Evolutionary conservation across 2,797 vertebrate genomes (phyloP), one percentile per base, ranked within the genome.

Genomic region (Sebastes elongatus): DNA sequence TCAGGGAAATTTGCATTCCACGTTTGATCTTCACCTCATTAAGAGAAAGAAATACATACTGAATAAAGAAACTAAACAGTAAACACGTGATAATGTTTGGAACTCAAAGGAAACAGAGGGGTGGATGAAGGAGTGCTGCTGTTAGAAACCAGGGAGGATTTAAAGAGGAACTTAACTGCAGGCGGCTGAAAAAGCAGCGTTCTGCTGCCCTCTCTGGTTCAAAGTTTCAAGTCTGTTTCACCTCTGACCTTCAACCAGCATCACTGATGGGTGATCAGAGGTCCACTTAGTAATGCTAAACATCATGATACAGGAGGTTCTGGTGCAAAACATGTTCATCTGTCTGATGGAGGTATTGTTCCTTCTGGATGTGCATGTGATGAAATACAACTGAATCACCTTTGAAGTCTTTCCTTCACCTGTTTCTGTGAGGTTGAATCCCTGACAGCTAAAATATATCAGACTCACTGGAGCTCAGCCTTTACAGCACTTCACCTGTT

Each of bases 401-500:
- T 0, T 23, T 75, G 27, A 49, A 46, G n/a, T 30, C 27, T 22
- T 57, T 60, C 23, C 30, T 55, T 55, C 22, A 9, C 7, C 2
- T 7, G 30, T 74, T 64, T 64, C 46, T 55, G 28, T 56, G 59
- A 66, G 25, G 25, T 16, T 62, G 59, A 68, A 68, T 46, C 27
- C 13, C 7, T 25, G 65, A 76, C 56, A 52, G 69, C 27, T 63
- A 64, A 52, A 62, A 73, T 7, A 53, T 71, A 65, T 56, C 27
- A 2, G 22, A 71, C 3, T 73, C 71, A 63, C 52, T 76, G 38
- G 64, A 69, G 80, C 52, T 56, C 67, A 52, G 49, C 35, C 14
- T 82, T 74, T 23, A 73, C 52, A 77, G 14, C 56, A 25, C 64
- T 73, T 55, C 57, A 78, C 32, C 59, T 83, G 53, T 60, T 84